Conservation (phyloP, 2,888 invertebrate genomes). For the Cephus pulcher region DNA sequence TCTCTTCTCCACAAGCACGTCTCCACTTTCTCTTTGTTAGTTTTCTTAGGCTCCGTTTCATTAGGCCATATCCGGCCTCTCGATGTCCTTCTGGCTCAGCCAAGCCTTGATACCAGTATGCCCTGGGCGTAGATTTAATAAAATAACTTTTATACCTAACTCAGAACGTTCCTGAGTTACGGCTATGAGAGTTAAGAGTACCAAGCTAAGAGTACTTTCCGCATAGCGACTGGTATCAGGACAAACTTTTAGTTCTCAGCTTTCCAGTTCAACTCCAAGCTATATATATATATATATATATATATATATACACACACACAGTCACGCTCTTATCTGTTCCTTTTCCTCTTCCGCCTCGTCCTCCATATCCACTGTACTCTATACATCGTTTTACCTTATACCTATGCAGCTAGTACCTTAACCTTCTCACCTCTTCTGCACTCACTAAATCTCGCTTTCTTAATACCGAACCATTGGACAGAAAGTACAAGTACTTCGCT, state of each 20-base stretch:
- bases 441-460: neutral
- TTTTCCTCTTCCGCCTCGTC: conserved; percentile 9
- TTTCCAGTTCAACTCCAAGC: conserved; percentile 42
- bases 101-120: neutral
- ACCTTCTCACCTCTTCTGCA: neutral
- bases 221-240: conserved; percentile 48
- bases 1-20: neutral
- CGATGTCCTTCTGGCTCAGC: neutral
- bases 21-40: neutral
- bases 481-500: too few species aligned
- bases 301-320: neutral
- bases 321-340: conserved; percentile 35
- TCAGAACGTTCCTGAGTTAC: conserved; percentile 37
- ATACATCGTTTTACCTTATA: neutral
- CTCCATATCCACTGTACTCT: conserved; percentile 10
- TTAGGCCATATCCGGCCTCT: conserved; percentile 4
- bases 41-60: conserved; percentile 5
- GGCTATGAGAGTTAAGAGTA: conserved; percentile 36
- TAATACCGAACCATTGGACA: neutral
- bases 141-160: conserved; percentile 52
- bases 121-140: conserved; percentile 47
- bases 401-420: neutral
- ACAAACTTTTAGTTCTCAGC: conserved; percentile 51
- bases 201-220: conserved; percentile 30
- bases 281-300: neutral